Conservation (phyloP, 64 coral and sea anemone species). For the Pachyseris speciosa region DNA sequence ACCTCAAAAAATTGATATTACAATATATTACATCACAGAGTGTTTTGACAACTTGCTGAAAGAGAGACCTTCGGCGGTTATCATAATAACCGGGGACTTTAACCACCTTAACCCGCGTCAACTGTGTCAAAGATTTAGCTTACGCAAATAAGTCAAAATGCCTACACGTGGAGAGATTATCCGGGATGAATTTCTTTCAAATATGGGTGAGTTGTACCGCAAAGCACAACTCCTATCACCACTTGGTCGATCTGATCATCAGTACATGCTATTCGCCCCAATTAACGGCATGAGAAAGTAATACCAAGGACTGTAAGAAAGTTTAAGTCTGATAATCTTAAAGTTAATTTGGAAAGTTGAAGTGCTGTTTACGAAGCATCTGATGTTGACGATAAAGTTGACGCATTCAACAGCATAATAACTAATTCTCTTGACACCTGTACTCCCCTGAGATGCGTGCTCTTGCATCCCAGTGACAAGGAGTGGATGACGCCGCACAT, state of each 20-base stretch:
- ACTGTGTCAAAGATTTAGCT: conserved; percentile 36
- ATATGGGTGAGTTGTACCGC: conserved; percentile 29
- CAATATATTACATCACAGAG: conserved; percentile 54
- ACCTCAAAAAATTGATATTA: too few relatives aligned
- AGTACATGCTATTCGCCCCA: conserved; percentile 1
- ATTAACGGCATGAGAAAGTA: neutral
- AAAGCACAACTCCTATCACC: conserved; percentile 43
- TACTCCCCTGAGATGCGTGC: conserved; percentile 25
- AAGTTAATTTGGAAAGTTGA: conserved; percentile 41
- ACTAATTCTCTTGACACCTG: conserved; percentile 52
- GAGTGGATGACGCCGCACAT: conserved; percentile 67
- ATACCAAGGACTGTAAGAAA: conserved; percentile 17
- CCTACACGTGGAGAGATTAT: conserved; percentile 33
- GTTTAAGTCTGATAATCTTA: conserved; percentile 54
- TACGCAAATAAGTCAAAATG: conserved; percentile 26
- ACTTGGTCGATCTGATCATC: conserved; percentile 48
- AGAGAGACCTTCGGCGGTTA: conserved; percentile 54
- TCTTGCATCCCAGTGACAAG: conserved; percentile 33
- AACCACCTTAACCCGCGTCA: conserved; percentile 39
- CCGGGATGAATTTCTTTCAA: conserved; percentile 48
- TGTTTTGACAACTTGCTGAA: conserved; percentile 10
- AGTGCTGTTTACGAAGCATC: conserved; percentile 39
- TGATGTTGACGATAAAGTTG: conserved; percentile 69
- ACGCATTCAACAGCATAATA: conserved; percentile 65
- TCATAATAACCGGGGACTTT: conserved; percentile 36